Evolutionary conservation across 2,888 invertebrate genomes (phyloP).

Genomic region (Philopedon plagiatum): DNA sequence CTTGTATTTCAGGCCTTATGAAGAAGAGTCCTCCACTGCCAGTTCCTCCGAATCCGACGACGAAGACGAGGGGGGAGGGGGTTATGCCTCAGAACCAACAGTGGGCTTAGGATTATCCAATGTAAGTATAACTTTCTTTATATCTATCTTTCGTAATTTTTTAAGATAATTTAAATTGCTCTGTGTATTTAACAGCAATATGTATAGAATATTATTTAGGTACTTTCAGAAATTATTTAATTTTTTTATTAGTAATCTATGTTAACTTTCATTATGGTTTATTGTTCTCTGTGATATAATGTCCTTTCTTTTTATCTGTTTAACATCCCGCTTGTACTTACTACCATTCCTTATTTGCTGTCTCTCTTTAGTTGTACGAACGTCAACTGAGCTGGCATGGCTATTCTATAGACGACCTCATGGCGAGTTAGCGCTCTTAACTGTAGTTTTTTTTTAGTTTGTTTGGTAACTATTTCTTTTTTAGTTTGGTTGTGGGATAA

Average conservation of each 20-base stretch:
- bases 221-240: no score
- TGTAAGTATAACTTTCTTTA: slow-evolving; percentile 62
- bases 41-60: slow-evolving; percentile 79
- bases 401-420: slow-evolving; percentile 37
- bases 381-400: slow-evolving; percentile 53
- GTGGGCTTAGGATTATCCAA: slow-evolving; percentile 71
- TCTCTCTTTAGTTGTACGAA: slow-evolving; percentile 21
- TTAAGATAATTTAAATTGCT: background rate
- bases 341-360: slow-evolving; percentile 14
- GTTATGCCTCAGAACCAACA: slow-evolving; percentile 91
- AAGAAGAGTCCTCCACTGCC: slow-evolving; percentile 72
- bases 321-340: slow-evolving; percentile 14
- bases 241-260: no score
- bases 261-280: no score
- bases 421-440: slow-evolving; percentile 23
- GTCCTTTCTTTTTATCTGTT: background rate
- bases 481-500: slow-evolving; percentile 27
- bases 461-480: slow-evolving; percentile 40
- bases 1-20: slow-evolving; percentile 64
- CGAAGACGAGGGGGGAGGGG: slow-evolving; percentile 82
- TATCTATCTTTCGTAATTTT: background rate
- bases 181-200: background rate
- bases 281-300: background rate
- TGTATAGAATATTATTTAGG: no score
- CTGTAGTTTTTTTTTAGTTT: slow-evolving; percentile 32